Evolutionary conservation across 2,888 invertebrate species (phyloP), one percentile per base, ranked within the genome.

Genomic region (Drosophila rellima): DNA sequence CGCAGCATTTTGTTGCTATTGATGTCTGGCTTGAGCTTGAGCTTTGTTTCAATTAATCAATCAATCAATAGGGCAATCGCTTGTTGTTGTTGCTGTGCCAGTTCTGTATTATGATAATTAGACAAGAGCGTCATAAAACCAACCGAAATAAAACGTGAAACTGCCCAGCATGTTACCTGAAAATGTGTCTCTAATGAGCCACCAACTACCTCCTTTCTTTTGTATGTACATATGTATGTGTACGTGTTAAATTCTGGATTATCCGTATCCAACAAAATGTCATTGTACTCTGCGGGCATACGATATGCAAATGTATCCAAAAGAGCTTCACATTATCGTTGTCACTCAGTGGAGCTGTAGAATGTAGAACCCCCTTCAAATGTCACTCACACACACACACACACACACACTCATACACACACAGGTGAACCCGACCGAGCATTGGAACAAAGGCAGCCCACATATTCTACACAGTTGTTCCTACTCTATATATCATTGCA

Each of bases 61-160:
- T 51, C 64, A 57, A 68, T 81, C 81, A 77, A 78, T 66, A 56
- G 52, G 23, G 18, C 65, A 55, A 40, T 47, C 47, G 51, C 15
- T 55, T 44, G 39, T 11, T 63, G 40, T n/a, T 57, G 26, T 51
- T 45, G 39, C 5, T 75, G 80, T 65, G 48, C 72, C 57, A 57
- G 61, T 80, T 87, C 73, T 67, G 52, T 63, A 62, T 77, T 87
- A 89, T 88, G 87, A 64, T 82, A 82, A 82, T 89, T 84, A 69
- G 87, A 56, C 60, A 60, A 54, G 39, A 50, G 54, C 50, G 61
- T 76, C 71, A 65, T 65, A 76, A 75, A 76, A 80, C 20, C 56
- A 69, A 70, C 48, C 55, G 18, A 65, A 51, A 23, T 40, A 60
- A 87, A 78, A 79, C 88, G 86, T 88, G 88, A 89, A 81, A 82